A percentile compares a stretch with the other conserved stretches of the same genome.
phyloP scores from a whole-genome alignment of 2,113 vertebrate genomes.

The Oryzias melastigma region DNA sequence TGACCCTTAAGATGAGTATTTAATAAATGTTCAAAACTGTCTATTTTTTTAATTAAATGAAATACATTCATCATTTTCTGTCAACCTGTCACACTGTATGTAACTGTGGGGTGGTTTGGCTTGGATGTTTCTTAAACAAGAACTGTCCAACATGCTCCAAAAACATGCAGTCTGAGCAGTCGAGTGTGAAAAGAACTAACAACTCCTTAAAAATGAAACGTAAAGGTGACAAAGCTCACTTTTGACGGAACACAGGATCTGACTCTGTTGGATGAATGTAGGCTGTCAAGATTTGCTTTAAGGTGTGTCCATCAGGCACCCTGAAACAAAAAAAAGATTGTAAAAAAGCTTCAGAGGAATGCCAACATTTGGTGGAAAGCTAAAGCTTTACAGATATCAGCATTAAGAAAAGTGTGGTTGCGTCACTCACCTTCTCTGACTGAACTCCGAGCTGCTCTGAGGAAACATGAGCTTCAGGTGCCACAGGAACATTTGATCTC shows the following conservation, averaged over 20 bases:
- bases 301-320: conserved; percentile 80
- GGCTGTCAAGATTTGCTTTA: conserved; percentile 81
- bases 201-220: not conserved
- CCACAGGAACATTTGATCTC: conserved; percentile 89
- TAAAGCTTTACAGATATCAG: not conserved
- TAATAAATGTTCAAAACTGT: no score
- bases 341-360: not conserved
- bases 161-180: no score
- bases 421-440: conserved; percentile 83
- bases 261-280: conserved; percentile 90
- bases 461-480: conserved; percentile 91
- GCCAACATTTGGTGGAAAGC: not conserved
- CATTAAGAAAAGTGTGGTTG: not conserved
- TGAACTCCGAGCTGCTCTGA: conserved; percentile 84
- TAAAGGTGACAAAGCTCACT: conserved; percentile 58
- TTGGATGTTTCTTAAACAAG: no score
- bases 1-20: no score
- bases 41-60: no score
- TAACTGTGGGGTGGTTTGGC: no score
- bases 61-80: no score
- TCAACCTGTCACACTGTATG: no score
- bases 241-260: conserved; percentile 87
- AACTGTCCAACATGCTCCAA: no score
- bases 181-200: not conserved
- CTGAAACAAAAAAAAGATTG: conserved; percentile 66